Evolutionary conservation across 2,888 invertebrate genomes (phyloP).

Genomic region (Tipula vernalis): DNA sequence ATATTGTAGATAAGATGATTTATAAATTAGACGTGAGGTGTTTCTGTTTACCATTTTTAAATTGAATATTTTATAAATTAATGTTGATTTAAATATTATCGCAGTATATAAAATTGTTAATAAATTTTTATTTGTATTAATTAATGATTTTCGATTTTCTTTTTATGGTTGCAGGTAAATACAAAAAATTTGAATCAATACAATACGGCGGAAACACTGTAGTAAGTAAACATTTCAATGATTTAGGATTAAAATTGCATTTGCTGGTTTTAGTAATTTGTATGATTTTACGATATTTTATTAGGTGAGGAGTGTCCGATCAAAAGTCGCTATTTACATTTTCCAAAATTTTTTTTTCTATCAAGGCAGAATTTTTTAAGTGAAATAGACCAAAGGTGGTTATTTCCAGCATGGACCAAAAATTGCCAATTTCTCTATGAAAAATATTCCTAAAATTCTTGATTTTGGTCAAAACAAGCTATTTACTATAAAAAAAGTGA

Average conservation of each 20-base stretch:
- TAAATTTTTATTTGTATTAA: neutral
- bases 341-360: too few relatives aligned
- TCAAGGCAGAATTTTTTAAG: too few relatives aligned
- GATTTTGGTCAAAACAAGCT: too few relatives aligned
- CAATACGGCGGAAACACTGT: neutral
- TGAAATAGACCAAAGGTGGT: too few relatives aligned
- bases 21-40: neutral
- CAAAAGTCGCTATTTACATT: too few relatives aligned
- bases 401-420: too few relatives aligned
- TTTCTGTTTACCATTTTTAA: neutral
- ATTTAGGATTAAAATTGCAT: neutral
- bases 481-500: too few relatives aligned
- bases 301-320: too few relatives aligned
- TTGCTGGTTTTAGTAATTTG: too few relatives aligned
- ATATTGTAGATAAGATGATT: neutral
- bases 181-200: neutral
- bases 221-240: neutral
- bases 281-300: too few relatives aligned
- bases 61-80: neutral
- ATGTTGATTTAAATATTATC: neutral
- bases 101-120: neutral
- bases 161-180: neutral
- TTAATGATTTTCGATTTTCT: neutral
- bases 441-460: too few relatives aligned
- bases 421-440: too few relatives aligned